Percentiles rank a stretch among this genome's conserved stretches.
Conservation (phyloP, 2,113 vertebrate species). For the Astatoreochromis straeleni region DNA sequence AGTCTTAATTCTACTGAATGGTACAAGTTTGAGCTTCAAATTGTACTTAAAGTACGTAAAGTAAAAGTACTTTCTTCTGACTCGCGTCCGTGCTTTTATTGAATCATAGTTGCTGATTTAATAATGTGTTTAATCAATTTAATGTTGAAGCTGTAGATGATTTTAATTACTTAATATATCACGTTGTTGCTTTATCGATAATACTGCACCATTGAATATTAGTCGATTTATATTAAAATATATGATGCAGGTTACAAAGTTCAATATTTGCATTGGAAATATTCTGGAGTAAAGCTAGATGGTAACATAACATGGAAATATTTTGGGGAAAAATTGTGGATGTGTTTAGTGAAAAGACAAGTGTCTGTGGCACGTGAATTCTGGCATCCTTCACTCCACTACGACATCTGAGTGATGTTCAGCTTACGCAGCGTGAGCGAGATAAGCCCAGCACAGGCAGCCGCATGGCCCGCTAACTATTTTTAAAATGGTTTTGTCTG, state of each 20-base stretch:
- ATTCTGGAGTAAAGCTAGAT: neutral
- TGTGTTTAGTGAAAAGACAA: neutral
- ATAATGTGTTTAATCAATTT: neutral
- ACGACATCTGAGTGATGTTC: neutral
- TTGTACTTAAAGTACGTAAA: neutral
- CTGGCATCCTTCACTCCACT: neutral
- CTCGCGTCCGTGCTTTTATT: neutral
- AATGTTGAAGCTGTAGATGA: neutral
- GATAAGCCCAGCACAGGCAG: neutral
- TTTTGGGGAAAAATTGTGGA: fast-evolving
- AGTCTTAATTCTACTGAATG: neutral
- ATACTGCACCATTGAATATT: fast-evolving
- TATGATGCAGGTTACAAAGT: neutral
- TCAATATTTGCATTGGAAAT: neutral
- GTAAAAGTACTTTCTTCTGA: neutral
- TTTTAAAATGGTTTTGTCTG: neutral
- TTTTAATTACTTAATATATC: neutral
- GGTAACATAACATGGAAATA: neutral
- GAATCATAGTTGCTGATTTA: neutral
- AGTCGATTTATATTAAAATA: neutral
- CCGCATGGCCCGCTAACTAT: neutral
- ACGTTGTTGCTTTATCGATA: neutral
- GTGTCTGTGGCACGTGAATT: neutral
- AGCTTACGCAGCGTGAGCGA: neutral
- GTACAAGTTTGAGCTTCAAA: neutral